Evolutionary conservation across 1,140 invertebrate genomes (phyloP).

Genomic region (Conus betulinus): DNA sequence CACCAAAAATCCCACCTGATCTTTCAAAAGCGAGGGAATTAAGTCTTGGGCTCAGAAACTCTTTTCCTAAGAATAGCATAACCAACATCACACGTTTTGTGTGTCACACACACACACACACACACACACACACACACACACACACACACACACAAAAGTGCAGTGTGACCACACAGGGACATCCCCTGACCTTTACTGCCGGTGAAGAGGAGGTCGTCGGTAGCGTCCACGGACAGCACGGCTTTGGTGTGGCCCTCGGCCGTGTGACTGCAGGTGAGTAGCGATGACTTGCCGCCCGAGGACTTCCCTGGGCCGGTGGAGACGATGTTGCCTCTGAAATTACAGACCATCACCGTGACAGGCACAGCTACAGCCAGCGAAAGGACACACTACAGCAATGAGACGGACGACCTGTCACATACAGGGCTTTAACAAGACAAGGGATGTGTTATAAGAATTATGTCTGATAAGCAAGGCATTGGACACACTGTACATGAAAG

Average conservation of each 20-base stretch:
- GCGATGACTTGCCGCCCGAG: constrained; percentile 74
- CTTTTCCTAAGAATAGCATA: no score
- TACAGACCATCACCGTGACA: no score
- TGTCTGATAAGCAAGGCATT: no score
- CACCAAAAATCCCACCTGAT: no score
- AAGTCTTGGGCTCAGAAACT: no score
- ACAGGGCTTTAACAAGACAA: no score
- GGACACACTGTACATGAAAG: no score
- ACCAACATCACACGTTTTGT: neutral
- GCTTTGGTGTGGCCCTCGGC: constrained; percentile 90
- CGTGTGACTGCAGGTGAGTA: constrained; percentile 86
- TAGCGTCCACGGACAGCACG: constrained; percentile 86
- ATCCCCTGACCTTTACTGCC: constrained; percentile 84
- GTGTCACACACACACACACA: constrained; percentile 37
- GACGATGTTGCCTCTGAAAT: constrained; percentile 62
- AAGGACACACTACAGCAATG: no score
- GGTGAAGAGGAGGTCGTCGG: constrained; percentile 85
- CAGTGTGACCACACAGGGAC: neutral
- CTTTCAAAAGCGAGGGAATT: no score
- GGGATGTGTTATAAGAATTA: no score
- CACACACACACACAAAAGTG: neutral
- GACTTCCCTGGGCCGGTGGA: constrained; percentile 44
- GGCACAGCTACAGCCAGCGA: no score
- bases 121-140: constrained; percentile 5
- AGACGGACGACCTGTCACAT: no score